Evolutionary conservation across 2,113 vertebrate genomes (phyloP).

Genomic region (Motacilla alba): DNA sequence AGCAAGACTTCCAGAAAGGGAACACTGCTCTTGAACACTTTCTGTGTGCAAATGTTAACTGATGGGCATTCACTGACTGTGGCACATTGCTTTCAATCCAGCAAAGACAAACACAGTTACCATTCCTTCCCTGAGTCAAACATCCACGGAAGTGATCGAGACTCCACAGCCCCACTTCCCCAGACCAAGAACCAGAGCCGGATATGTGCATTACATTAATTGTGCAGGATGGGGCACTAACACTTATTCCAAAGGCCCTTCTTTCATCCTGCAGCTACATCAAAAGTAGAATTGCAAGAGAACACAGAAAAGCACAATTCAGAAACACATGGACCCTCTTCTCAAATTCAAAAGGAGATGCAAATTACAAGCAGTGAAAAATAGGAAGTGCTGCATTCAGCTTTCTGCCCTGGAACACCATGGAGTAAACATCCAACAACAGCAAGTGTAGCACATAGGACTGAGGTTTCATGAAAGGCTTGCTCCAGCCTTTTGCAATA

Average conservation of each 20-base stretch:
- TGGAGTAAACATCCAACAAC: not conserved
- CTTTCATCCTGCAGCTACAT: not conserved
- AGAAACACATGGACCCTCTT: not conserved
- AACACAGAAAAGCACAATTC: not conserved
- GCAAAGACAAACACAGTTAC: not conserved
- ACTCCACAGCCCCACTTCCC: not conserved
- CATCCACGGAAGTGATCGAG: not conserved
- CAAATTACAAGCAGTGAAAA: not conserved
- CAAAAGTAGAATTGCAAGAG: not conserved
- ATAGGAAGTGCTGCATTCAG: constrained; percentile 16
- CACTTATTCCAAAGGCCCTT: not conserved
- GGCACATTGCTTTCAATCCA: not conserved
- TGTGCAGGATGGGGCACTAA: not conserved
- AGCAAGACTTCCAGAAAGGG: not conserved
- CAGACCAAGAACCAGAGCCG: not conserved
- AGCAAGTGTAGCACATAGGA: not conserved
- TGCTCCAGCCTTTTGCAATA: not conserved
- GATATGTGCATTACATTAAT: rapidly evolving
- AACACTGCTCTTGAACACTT: not conserved
- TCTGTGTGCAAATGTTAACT: not conserved
- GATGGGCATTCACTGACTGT: not conserved
- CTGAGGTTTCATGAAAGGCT: not conserved
- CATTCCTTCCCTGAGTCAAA: not conserved
- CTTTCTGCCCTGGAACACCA: constrained; percentile 21
- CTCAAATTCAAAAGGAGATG: not conserved